A percentile compares a stretch with the other conserved stretches of the same genome.
These are phyloP conservation scores for Chiridota heheva DNA, from an alignment of 35 echinoderm and acorn worm genomes.

Conservation along the genomic window DNA sequence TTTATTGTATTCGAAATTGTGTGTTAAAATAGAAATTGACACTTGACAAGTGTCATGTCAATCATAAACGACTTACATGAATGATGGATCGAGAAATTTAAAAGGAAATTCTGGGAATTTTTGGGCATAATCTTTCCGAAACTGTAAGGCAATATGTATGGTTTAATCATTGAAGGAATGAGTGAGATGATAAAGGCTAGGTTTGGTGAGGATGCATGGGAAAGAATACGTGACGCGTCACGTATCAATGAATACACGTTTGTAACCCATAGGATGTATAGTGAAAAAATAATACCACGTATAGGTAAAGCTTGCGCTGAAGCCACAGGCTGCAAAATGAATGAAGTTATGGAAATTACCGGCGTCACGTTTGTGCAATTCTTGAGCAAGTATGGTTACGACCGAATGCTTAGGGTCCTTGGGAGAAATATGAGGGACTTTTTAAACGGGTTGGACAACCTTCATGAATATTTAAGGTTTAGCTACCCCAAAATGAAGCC, in stretches of 20 bases:
- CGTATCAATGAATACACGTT: conserved; percentile 84
- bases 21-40: too few relatives aligned
- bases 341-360: conserved; percentile 65
- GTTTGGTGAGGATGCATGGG: conserved; percentile 74
- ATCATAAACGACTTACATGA: too few relatives aligned
- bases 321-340: conserved; percentile 24
- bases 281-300: conserved; percentile 79
- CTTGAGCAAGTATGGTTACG: conserved; percentile 87
- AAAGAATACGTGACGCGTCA: conserved; percentile 69
- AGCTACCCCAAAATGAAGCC: conserved; percentile 98
- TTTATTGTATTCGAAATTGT: too few relatives aligned
- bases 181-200: conserved; percentile 79
- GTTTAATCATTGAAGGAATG: conserved; percentile 79
- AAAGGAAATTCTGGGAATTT: too few relatives aligned
- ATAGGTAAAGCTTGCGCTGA: conserved; percentile 61
- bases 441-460: conserved; percentile 87
- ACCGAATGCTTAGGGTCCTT: conserved; percentile 80
- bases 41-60: too few relatives aligned
- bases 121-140: too few relatives aligned
- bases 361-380: conserved; percentile 77
- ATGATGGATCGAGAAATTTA: too few relatives aligned
- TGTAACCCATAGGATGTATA: conserved; percentile 90
- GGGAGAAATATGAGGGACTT: conserved; percentile 89
- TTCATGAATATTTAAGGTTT: conserved; percentile 94
- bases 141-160: conserved; percentile 97